Conservation (phyloP, 2,888 invertebrate genomes). For the Oligia strigilis region DNA sequence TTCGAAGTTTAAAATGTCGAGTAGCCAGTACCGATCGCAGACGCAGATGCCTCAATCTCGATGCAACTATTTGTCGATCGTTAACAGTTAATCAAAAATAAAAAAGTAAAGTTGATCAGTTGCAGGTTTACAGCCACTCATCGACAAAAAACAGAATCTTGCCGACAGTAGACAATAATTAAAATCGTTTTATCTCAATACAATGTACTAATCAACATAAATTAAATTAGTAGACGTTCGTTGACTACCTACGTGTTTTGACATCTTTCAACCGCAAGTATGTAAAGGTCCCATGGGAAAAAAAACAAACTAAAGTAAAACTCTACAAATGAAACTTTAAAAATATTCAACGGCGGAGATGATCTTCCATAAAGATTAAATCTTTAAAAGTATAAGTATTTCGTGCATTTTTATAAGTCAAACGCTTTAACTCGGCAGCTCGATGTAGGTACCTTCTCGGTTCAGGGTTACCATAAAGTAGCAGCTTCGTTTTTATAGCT, state of each 20-base stretch:
- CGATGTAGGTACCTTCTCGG: constrained; percentile 11
- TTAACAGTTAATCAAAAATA: not conserved
- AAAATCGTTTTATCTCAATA: constrained; percentile 11
- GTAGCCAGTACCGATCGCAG: constrained; percentile 8
- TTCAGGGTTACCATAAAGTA: constrained; percentile 62
- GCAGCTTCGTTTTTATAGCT: constrained; percentile 67
- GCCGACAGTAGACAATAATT: constrained; percentile 14
- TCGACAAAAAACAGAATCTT: not conserved
- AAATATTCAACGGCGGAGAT: constrained; percentile 45
- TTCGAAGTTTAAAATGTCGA: constrained; percentile 10
- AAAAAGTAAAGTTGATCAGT: constrained; percentile 2
- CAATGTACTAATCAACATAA: constrained; percentile 15
- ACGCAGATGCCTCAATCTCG: constrained; percentile 11
- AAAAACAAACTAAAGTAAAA: constrained; percentile 18
- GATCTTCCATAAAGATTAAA: constrained; percentile 52
- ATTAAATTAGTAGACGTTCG: constrained; percentile 28
- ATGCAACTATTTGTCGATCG: constrained; percentile 12
- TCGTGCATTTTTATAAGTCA: constrained; percentile 49
- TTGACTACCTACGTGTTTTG: constrained; percentile 6
- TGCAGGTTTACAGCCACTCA: not conserved
- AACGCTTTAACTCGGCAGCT: constrained; percentile 22
- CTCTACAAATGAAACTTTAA: constrained; percentile 12
- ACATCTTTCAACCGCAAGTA: constrained; percentile 19
- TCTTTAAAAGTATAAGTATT: constrained; percentile 30
- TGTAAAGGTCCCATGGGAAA: constrained; percentile 20